A percentile compares a stretch with the other conserved stretches of the same genome.
These are phyloP conservation scores for Mythimna lalbum DNA, from an alignment of 2,888 invertebrate genomes.

Conservation along the genomic window DNA sequence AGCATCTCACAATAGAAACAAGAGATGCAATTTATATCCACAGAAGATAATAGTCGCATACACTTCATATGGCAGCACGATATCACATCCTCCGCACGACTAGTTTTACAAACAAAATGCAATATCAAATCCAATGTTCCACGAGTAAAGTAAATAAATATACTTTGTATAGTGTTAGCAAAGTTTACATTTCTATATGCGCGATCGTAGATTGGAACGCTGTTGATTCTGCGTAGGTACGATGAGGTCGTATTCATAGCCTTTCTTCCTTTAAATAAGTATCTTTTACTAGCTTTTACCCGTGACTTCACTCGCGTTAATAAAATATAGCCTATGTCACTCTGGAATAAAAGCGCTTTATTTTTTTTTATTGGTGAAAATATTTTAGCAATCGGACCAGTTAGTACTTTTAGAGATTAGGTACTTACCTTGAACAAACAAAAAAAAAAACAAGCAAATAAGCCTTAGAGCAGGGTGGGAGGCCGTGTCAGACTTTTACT, in stretches of 20 bases:
- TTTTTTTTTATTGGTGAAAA: too few species aligned
- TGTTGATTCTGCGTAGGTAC: slow-evolving; percentile 78
- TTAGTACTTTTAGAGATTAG: too few species aligned
- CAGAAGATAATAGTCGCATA: slow-evolving; percentile 18
- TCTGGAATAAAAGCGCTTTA: too few species aligned
- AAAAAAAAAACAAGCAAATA: too few species aligned
- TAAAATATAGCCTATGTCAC: too few species aligned
- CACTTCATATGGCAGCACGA: slow-evolving; percentile 11
- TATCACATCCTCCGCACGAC: slow-evolving; percentile 20
- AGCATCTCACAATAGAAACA: slow-evolving; percentile 32
- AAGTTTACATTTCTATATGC: slow-evolving; percentile 60
- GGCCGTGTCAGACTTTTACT: too few species aligned
- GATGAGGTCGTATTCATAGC: slow-evolving; percentile 75
- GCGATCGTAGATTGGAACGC: slow-evolving; percentile 83
- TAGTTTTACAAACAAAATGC: slow-evolving; percentile 45
- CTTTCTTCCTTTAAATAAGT: background rate
- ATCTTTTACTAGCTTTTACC: background rate
- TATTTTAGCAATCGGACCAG: too few species aligned
- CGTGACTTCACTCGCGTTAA: too few species aligned
- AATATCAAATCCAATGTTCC: slow-evolving; percentile 34
- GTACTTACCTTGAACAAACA: too few species aligned
- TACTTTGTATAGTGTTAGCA: slow-evolving; percentile 54
- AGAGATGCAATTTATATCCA: slow-evolving; percentile 10
- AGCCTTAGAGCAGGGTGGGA: too few species aligned
- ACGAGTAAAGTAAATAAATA: slow-evolving; percentile 70